Percentiles rank a stretch among this genome's conserved stretches.
These are phyloP conservation scores for Papilio glaucus DNA, from an alignment of 1,140 invertebrate species.

Conservation along the genomic window DNA sequence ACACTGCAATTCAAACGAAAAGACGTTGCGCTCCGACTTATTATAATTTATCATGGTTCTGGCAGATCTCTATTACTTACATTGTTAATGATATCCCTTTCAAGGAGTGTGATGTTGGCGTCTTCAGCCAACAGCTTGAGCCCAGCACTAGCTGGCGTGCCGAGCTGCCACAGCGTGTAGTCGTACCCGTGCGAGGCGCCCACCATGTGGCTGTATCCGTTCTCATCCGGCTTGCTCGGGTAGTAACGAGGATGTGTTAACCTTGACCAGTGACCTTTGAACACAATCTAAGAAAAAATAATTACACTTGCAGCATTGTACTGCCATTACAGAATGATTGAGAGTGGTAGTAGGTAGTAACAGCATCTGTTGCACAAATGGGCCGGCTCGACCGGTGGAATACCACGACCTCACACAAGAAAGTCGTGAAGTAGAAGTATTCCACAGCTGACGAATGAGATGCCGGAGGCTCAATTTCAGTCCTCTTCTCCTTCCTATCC, in stretches of 20 bases:
- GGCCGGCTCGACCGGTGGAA: too few species aligned
- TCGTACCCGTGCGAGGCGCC: slow-evolving; percentile 66
- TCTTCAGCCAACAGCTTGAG: slow-evolving; percentile 59
- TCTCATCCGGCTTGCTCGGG: slow-evolving; percentile 73
- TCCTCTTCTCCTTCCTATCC: too few species aligned
- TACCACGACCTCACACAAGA: too few species aligned
- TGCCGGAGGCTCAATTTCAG: too few species aligned
- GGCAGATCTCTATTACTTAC: slow-evolving; percentile 54
- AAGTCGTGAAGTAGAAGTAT: too few species aligned
- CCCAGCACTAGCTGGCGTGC: slow-evolving; percentile 54
- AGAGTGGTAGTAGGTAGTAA: too few species aligned
- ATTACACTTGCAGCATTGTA: neutral
- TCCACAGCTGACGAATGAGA: too few species aligned
- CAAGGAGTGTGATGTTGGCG: slow-evolving; percentile 53
- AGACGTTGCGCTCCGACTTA: too few species aligned
- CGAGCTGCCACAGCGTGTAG: slow-evolving; percentile 62
- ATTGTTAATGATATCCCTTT: slow-evolving; percentile 64
- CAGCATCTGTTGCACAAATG: too few species aligned
- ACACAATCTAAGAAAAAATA: slow-evolving; percentile 58
- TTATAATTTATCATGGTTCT: too few species aligned
- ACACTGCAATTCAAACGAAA: too few species aligned
- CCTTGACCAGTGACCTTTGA: slow-evolving; percentile 69
- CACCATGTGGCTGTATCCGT: slow-evolving; percentile 69
- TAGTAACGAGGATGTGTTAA: slow-evolving; percentile 65
- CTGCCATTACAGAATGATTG: neutral